Percentiles rank a stretch among this genome's conserved stretches.
These are phyloP conservation scores for Allygus modestus DNA, from an alignment of 2,888 invertebrate species.

Conservation along the genomic window DNA sequence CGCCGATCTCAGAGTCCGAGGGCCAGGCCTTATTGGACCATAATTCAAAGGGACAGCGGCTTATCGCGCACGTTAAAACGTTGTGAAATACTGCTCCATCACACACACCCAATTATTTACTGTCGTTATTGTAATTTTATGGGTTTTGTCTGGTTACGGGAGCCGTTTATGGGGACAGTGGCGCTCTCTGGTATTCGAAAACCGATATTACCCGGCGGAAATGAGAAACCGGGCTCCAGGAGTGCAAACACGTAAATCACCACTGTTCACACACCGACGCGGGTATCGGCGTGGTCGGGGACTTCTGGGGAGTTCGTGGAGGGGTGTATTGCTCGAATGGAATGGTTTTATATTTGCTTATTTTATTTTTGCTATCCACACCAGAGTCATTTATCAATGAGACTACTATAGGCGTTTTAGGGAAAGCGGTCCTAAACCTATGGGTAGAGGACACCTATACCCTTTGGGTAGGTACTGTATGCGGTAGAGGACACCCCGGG, in stretches of 20 bases:
- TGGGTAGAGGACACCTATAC: no score
- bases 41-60: constrained; percentile 40
- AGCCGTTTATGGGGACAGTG: constrained; percentile 51
- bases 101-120: constrained; percentile 51
- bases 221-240: constrained; percentile 35
- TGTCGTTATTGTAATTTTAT: constrained; percentile 53
- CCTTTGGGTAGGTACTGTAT: no score
- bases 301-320: no score
- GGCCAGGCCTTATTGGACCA: constrained; percentile 23
- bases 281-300: background rate
- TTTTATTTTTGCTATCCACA: no score
- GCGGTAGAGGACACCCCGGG: no score
- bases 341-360: no score
- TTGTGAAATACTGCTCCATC: constrained; percentile 50
- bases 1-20: constrained; percentile 24
- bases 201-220: constrained; percentile 39
- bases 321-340: no score
- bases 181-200: constrained; percentile 40
- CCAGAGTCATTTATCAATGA: no score
- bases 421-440: no score
- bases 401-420: no score
- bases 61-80: constrained; percentile 5
- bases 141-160: constrained; percentile 47
- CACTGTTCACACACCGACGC: background rate
- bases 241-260: constrained; percentile 12